phyloP scores from a whole-genome alignment of 2,888 invertebrate species.

The Nomada hirtipes region DNA sequence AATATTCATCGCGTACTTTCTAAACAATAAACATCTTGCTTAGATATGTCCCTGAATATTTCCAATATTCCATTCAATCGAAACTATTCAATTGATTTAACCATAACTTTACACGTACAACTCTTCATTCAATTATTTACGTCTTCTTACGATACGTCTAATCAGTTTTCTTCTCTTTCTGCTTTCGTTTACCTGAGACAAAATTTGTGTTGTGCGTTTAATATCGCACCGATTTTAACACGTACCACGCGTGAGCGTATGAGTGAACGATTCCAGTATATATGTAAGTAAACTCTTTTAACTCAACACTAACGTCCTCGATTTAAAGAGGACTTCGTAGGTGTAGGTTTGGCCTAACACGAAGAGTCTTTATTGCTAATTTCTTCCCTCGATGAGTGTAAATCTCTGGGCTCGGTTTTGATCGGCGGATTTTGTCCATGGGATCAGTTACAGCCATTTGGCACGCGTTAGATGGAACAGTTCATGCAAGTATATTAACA shows the following conservation, averaged over 20 bases:
- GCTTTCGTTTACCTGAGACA: not conserved
- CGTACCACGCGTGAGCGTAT: not conserved
- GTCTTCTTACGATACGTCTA: conserved; percentile 4
- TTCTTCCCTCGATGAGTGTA: conserved; percentile 33
- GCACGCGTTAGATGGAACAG: too few species aligned
- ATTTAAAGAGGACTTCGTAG: conserved; percentile 21
- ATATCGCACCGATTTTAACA: not conserved
- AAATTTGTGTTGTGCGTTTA: not conserved
- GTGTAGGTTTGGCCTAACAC: conserved; percentile 66
- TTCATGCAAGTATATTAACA: too few species aligned
- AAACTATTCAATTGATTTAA: too few species aligned
- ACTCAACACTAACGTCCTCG: conserved; percentile 29
- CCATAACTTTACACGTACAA: too few species aligned
- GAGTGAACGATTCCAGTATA: not conserved
- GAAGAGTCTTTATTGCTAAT: conserved; percentile 35
- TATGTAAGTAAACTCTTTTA: conserved; percentile 16
- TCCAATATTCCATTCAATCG: not conserved
- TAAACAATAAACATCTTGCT: not conserved
- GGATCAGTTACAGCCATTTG: too few species aligned
- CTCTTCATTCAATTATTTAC: not conserved
- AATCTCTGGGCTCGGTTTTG: too few species aligned
- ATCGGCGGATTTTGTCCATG: too few species aligned
- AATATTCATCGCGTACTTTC: conserved; percentile 45
- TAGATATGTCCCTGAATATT: conserved; percentile 4
- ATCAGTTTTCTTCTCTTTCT: not conserved